Percentiles rank a stretch among this genome's conserved stretches.
Evolutionary conservation across 2,888 invertebrate genomes (phyloP).

Genomic region (Caenorhabditis zanzibari): DNA sequence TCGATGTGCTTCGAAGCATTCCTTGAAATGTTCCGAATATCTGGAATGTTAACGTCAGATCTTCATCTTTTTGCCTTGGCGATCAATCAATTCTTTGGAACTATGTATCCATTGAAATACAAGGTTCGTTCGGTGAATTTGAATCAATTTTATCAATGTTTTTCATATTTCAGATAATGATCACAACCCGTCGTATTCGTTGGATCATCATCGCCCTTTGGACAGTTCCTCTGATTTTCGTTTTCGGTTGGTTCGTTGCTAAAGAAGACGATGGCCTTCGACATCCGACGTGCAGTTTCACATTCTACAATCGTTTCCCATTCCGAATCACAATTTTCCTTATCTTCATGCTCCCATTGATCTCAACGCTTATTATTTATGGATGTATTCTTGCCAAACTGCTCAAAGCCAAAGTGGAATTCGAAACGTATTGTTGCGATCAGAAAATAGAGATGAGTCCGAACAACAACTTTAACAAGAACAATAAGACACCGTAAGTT

Average conservation of each 20-base stretch:
- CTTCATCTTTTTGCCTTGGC: slow-evolving; percentile 81
- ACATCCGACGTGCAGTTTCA: slow-evolving; percentile 72
- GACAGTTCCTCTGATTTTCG: slow-evolving; percentile 77
- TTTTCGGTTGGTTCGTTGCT: slow-evolving; percentile 76
- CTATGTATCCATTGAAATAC: slow-evolving; percentile 80
- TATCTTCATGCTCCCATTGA: slow-evolving; percentile 79
- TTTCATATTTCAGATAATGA: slow-evolving; percentile 73
- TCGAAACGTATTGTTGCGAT: slow-evolving; percentile 69
- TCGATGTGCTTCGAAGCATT: slow-evolving; percentile 74
- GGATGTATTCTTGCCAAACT: slow-evolving; percentile 76
- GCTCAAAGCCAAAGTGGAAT: slow-evolving; percentile 81
- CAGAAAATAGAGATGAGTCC: slow-evolving; percentile 37
- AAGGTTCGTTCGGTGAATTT: slow-evolving; percentile 75
- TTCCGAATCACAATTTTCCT: slow-evolving; percentile 79
- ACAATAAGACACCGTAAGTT: slow-evolving; percentile 38
- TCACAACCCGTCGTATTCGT: slow-evolving; percentile 79
- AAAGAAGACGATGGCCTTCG: slow-evolving; percentile 77
- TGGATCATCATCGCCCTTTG: slow-evolving; percentile 76
- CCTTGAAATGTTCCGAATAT: slow-evolving; percentile 78
- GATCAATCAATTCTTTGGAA: slow-evolving; percentile 81
- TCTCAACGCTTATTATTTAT: slow-evolving; percentile 78
- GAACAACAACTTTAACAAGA: slow-evolving; percentile 5
- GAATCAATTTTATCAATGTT: not conserved
- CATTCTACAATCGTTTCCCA: slow-evolving; percentile 80
- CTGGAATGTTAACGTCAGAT: slow-evolving; percentile 82